Evolutionary conservation across 2,888 invertebrate species (phyloP).

Genomic region (Apodemia duryi): DNA sequence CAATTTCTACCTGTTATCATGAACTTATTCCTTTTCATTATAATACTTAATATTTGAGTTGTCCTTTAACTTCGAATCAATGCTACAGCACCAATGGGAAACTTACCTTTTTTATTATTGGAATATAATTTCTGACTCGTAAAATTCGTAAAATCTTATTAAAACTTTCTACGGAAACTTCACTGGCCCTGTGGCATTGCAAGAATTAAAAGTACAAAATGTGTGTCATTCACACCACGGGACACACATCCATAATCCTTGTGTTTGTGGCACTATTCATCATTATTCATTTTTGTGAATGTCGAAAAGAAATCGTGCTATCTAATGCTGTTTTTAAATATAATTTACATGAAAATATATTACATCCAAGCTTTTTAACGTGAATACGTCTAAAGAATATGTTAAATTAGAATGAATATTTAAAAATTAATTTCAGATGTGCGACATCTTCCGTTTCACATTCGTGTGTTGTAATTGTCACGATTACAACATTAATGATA

Average conservation of each 20-base stretch:
- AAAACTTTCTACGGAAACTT: neutral
- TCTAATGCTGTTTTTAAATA: neutral
- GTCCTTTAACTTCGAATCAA: neutral
- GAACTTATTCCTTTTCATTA: neutral
- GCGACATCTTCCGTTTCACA: no score
- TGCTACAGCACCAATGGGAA: neutral
- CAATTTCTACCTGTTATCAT: conserved; percentile 22
- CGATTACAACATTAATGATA: no score
- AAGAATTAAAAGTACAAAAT: neutral
- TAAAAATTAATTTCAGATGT: no score
- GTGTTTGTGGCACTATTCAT: neutral
- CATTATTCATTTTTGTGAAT: conserved; percentile 5
- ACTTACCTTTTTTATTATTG: neutral
- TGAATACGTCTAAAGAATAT: neutral
- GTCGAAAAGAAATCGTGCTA: neutral
- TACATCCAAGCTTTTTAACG: neutral
- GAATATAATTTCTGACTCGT: neutral
- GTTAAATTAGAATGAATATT: no score
- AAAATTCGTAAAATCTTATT: neutral
- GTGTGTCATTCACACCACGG: neutral
- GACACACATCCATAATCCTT: neutral
- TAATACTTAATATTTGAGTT: neutral
- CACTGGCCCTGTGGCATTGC: neutral
- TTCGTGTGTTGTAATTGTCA: no score
- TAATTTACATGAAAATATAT: neutral